Base-by-base conservation (phyloP, 2,888 invertebrate genomes). In the Limenitis camilla region DNA sequence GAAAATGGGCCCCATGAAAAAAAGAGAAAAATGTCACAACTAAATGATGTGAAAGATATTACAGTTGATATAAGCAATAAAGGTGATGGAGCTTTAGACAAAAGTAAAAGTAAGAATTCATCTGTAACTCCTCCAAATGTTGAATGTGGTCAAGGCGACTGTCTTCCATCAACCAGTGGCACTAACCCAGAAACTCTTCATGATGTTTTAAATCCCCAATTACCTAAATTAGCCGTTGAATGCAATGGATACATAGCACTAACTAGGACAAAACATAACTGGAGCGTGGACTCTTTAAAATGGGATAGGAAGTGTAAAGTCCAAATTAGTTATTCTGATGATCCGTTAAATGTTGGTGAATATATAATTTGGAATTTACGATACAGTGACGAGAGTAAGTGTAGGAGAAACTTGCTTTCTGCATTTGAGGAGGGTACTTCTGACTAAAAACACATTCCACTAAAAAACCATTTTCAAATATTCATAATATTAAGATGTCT, bases 291-390 rank as follows among this genome's bases (percentile, higher is more conserved):
- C 55, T 64, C 67, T 53, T 89, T 86, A 77, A 90, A 88, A 62
- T 92, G 91, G 91, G 88, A 87, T 57, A 78, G 91, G 50, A 89
- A 89, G 42, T 91, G 91, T 66, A 91, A 90, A 67, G 71, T 92
- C 46, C 90, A 91, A 72, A 88, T 91, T 10, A 90, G 90, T 30
- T 92, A 91, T 71, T 89, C 89, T 0, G 83, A 85, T 56, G 86
- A 88, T 51, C 84, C 82, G 7, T 66, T 85, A 6, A 87, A 88
- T 67, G 66, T 82, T 51, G 89, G 89, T 19, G 89, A 90, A 64
- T 90, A 88, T 62, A 87, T 89, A 5, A 89, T 92, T 63, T 90
- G 91, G 82, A 76, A 85, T 54, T 84, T 92, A 59, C 81, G 89
- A 53, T 92, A 92, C 64, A 88, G 89, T 52, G 90, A 89, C 65